Base-by-base conservation (phyloP, 2,113 vertebrate species). In the Saguinus midas region DNA sequence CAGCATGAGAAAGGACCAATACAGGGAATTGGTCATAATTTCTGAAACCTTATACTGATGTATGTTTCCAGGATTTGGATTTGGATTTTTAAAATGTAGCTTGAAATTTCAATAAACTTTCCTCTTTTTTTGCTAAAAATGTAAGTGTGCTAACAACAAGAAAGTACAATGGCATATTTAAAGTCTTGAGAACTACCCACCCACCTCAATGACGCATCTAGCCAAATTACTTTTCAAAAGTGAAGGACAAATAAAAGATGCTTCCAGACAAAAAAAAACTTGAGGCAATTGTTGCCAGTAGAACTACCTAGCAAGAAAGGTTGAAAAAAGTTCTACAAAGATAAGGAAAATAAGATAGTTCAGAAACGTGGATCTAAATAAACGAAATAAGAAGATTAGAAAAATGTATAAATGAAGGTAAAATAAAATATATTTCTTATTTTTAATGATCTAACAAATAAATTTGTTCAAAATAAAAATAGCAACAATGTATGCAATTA, bases 61-160 rank as follows among this genome's bases (percentile, higher is more conserved):
- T 96, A 90, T 5, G 94, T 98, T 91, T 95, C 89, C 97, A 97
- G 91, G 97, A 98, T 98, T 32, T 35, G 96, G 97, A 97, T 97
- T 95, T 97, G 1, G 96, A 96, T 98, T 98, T 98, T 98, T 98
- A 98, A 98, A 96, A 98, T 98, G 94, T 98, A 98, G 97, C 83
- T 97, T 98, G 98, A 98, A 96, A 93, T 98, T 98, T 98, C 98
- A 99, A 98, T 99, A 99, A 99, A 99, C 83, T 94, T 48, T 98
- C 98, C 97, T 98, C 97, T 94, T 96, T 94, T 50, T 90, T 97
- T 98, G 98, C 98, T 98, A 95, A 98, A 98, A 76, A 98, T 25
- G 27, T 5, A 61, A 5, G 23, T n/a, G 50, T 52, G 45, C 18
- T n/a, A n/a, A 20, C 48, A 52, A 21, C 48, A 21, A 80, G 32